Base-by-base conservation (phyloP, 2,888 invertebrate species). In the Cosmia pyralina region DNA sequence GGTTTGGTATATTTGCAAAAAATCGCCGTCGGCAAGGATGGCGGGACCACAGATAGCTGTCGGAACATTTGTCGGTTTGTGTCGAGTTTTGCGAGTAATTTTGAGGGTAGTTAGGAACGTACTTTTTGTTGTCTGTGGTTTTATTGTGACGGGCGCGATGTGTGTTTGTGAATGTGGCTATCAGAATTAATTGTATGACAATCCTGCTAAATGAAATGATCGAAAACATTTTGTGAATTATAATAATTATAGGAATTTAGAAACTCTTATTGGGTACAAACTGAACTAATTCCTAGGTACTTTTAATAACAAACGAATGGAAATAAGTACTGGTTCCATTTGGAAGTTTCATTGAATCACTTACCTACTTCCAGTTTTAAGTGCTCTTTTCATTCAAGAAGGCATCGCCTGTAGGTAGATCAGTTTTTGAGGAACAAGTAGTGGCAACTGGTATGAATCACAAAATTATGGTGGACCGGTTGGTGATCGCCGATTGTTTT, bases 1-100 rank as follows among this genome's bases (percentile, higher is more conserved):
- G 76, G 81, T 76, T 55, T 38, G 70, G 71, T 73, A 77, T 72
- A 79, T 79, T 85, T 84, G 73, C 63, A 77, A 77, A 77, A 28
- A 78, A 78, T 86, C 55, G 82, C 86, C 76, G 65, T 62, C 69
- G 73, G 75, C 69, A 34, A 46, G 69, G 66, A 60, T 59, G 52
- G 48, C 58, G 69, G 34, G 19, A 1, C 48, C 19, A 58, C 58
- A 69, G 75, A 84, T 86, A 81, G 65, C 76, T 75, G 84, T 72
- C 69, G 55, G 75, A 44, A 73, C 65, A 84, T 75, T 80, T 73
- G 84, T 77, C 69, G 69, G 86, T 75, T 75, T 84, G 59, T 69
- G 76, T 78, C 73, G 72, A 81, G 73, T 74, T 78, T 58, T 69
- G 64, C 22, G 66, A 59, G 70, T 84, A 75, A 66, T 81, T 60